Conservation (phyloP, 2,888 invertebrate species). For the Hymenopus coronatus region DNA sequence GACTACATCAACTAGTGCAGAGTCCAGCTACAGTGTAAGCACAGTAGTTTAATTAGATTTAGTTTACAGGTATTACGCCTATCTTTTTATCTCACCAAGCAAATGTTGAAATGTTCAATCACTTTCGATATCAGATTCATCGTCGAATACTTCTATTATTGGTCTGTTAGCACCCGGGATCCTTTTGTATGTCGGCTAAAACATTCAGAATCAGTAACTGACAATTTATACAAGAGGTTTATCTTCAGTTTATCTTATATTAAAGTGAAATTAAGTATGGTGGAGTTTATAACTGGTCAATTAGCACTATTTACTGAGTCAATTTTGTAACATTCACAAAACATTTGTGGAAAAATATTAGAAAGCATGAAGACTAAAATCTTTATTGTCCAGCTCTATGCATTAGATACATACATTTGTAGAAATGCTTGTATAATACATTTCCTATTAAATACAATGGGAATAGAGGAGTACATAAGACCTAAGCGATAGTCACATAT, state of each 20-base stretch:
- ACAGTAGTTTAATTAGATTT: not conserved
- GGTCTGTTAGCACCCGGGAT: conserved; percentile 27
- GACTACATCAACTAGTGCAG: not conserved
- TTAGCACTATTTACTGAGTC: too few relatives aligned
- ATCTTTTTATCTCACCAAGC: conserved; percentile 15
- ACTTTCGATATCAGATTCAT: conserved; percentile 4
- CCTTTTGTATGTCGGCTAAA: conserved; percentile 28
- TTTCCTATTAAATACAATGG: too few relatives aligned
- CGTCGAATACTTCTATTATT: conserved; percentile 14
- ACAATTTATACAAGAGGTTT: not conserved
- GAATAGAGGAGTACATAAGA: too few relatives aligned
- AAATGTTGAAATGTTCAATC: not conserved
- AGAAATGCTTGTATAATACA: too few relatives aligned
- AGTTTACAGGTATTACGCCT: conserved; percentile 3
- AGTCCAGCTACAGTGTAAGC: conserved; percentile 14
- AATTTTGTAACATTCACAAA: too few relatives aligned
- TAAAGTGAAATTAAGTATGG: too few relatives aligned
- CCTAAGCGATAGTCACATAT: too few relatives aligned
- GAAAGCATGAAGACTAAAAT: too few relatives aligned
- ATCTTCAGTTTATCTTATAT: not conserved
- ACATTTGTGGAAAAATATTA: too few relatives aligned
- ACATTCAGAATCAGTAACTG: conserved; percentile 16
- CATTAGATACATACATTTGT: too few relatives aligned
- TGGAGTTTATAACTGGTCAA: too few relatives aligned
- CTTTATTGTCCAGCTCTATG: too few relatives aligned